These are phyloP conservation scores for Hypselothyrea guttata DNA, from an alignment of 2,888 invertebrate genomes.

Conservation along the genomic window DNA sequence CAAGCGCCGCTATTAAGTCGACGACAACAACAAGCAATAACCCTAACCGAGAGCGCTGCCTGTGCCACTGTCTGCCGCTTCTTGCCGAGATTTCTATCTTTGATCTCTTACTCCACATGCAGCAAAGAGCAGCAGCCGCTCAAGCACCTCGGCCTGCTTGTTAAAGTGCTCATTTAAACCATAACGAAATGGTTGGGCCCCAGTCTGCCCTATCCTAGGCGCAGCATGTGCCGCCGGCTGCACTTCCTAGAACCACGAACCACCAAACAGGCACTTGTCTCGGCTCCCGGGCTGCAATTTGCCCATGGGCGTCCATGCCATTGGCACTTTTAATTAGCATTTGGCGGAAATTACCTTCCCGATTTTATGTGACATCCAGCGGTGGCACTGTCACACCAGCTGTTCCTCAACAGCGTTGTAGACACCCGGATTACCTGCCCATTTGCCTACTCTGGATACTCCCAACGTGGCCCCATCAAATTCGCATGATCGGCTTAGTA, in stretches of 20 bases:
- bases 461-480: neutral
- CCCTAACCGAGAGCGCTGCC: slow-evolving; percentile 61
- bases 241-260: slow-evolving; percentile 60
- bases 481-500: neutral
- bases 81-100: slow-evolving; percentile 79
- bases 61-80: slow-evolving; percentile 71
- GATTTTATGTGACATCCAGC: slow-evolving; percentile 52
- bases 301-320: slow-evolving; percentile 54
- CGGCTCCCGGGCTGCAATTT: slow-evolving; percentile 52
- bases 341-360: slow-evolving; percentile 64
- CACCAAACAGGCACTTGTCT: slow-evolving; percentile 44
- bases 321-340: slow-evolving; percentile 74
- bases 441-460: too few relatives aligned
- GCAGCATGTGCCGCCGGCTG: slow-evolving; percentile 65
- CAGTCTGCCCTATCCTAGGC: slow-evolving; percentile 30
- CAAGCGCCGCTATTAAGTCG: slow-evolving; percentile 78
- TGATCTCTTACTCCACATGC: slow-evolving; percentile 81
- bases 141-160: slow-evolving; percentile 61
- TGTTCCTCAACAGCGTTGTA: neutral
- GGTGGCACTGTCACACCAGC: slow-evolving; percentile 24
- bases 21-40: slow-evolving; percentile 79
- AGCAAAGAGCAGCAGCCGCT: slow-evolving; percentile 33
- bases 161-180: slow-evolving; percentile 77
- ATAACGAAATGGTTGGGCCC: slow-evolving; percentile 56
- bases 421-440: neutral